Conservation (phyloP, 2,888 invertebrate genomes). For the Adela reaumurella region DNA sequence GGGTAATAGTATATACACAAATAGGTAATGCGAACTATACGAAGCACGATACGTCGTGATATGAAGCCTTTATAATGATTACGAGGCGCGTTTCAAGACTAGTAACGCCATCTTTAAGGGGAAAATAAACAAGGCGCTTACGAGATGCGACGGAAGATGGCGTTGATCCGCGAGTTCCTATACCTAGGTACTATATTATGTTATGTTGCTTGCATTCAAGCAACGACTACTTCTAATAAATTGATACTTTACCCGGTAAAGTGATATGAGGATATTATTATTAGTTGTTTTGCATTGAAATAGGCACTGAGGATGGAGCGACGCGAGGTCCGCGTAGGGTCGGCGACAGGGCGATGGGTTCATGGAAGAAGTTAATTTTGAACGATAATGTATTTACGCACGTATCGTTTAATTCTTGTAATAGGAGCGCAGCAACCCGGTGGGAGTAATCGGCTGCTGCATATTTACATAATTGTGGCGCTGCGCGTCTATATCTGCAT, state of each 20-base stretch:
- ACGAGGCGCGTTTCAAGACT: background rate
- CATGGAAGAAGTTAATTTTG: background rate
- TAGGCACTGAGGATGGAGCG: background rate
- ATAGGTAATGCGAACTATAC: too few relatives aligned
- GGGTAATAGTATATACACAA: too few relatives aligned
- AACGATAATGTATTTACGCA: background rate
- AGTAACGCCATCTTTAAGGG: background rate
- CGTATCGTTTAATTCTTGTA: background rate
- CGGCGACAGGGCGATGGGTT: background rate
- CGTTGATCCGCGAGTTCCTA: background rate
- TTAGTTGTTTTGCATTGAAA: background rate
- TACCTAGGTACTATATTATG: too few relatives aligned
- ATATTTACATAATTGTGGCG: slow-evolving; percentile 50
- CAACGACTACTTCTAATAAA: too few relatives aligned
- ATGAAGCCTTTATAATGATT: too few relatives aligned
- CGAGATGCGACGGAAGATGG: background rate
- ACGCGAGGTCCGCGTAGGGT: background rate
- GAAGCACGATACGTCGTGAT: too few relatives aligned
- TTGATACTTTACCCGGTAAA: too few relatives aligned
- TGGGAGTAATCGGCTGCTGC: slow-evolving; percentile 39
- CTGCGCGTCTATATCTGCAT: slow-evolving; percentile 49
- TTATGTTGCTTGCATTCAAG: too few relatives aligned
- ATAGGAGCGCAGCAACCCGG: slow-evolving; percentile 2
- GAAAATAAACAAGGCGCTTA: background rate
- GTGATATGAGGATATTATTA: too few relatives aligned